phyloP scores from a whole-genome alignment of 2,888 invertebrate species.

The Helleia helle region DNA sequence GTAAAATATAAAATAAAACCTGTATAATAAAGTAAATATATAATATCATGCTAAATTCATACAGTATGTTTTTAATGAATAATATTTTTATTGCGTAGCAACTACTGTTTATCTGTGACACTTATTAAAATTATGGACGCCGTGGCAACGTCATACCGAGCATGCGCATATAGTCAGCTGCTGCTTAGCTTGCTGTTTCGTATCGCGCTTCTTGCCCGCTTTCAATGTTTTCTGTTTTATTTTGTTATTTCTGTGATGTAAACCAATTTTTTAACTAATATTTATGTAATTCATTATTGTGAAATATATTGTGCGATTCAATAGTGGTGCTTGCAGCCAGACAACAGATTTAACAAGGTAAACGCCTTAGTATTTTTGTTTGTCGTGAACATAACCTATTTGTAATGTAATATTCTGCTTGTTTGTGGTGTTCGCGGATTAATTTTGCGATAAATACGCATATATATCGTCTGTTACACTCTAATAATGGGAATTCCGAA shows the following conservation, averaged over 20 bases:
- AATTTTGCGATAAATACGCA: not conserved
- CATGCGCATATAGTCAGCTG: constrained; percentile 75
- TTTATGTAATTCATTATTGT: constrained; percentile 53
- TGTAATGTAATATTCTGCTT: constrained; percentile 50
- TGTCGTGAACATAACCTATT: constrained; percentile 72
- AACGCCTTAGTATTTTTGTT: constrained; percentile 74
- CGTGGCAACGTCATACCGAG: constrained; percentile 47
- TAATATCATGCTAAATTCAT: too few relatives aligned
- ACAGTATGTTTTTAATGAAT: not conserved
- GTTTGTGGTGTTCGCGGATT: constrained; percentile 28
- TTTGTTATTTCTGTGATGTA: constrained; percentile 74
- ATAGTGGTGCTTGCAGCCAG: constrained; percentile 53
- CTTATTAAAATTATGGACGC: constrained; percentile 23
- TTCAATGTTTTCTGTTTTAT: constrained; percentile 75
- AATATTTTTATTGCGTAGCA: not conserved
- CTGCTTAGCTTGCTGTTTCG: constrained; percentile 81
- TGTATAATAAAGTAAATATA: too few relatives aligned
- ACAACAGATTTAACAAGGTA: constrained; percentile 59
- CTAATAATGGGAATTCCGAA: not conserved
- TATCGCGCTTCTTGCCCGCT: constrained; percentile 76
- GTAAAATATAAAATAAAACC: too few relatives aligned
- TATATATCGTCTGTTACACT: not conserved
- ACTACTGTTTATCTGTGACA: constrained; percentile 1
- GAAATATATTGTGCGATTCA: constrained; percentile 56
- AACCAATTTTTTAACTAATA: constrained; percentile 65